Conservation (phyloP, 1,140 invertebrate genomes). For the Batillaria attramentaria region DNA sequence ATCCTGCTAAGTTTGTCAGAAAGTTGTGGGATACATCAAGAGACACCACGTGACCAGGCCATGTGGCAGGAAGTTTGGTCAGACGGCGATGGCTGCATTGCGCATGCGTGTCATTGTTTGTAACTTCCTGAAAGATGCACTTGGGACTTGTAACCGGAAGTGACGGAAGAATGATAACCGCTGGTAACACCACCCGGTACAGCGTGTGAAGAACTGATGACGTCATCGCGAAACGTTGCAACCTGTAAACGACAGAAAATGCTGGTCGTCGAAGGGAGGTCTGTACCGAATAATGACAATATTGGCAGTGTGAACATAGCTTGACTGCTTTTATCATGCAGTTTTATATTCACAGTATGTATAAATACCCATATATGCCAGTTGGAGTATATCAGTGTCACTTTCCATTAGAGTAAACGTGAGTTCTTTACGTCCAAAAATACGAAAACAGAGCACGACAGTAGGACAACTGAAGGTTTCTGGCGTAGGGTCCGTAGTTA, state of each 20-base stretch:
- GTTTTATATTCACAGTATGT: no score
- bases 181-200: neutral
- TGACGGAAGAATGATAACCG: neutral
- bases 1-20: neutral
- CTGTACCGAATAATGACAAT: no score
- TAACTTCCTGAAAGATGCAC: neutral
- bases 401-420: no score
- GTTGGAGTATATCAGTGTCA: no score
- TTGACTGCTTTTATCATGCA: no score
- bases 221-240: neutral
- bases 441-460: no score
- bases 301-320: no score
- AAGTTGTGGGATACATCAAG: neutral
- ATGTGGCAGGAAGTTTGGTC: neutral
- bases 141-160: neutral
- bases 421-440: no score
- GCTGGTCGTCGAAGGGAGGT: no score
- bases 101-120: neutral
- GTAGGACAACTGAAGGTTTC: no score
- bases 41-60: neutral
- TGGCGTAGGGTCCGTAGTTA: no score
- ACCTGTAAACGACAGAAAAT: neutral
- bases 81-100: constrained; percentile 11
- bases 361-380: no score
- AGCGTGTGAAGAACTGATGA: neutral